Evolutionary conservation across 2,888 invertebrate genomes (phyloP).

Genomic region (Pediacus dermestoides): DNA sequence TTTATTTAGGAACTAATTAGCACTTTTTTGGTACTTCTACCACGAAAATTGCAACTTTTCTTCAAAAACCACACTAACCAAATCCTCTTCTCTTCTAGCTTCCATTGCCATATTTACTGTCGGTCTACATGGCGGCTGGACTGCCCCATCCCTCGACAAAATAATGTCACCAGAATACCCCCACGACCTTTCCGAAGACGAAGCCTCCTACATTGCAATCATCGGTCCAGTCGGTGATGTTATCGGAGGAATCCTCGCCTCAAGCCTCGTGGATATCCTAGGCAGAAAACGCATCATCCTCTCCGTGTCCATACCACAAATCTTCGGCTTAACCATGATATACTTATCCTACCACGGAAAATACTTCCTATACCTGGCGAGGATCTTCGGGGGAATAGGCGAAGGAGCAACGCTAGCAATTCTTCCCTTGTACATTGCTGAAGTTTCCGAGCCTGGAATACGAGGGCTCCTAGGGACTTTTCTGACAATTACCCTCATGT

Average conservation of each 20-base stretch:
- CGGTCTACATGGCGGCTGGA: constrained; percentile 30
- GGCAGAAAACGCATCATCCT: constrained; percentile 30
- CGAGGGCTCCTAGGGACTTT: constrained; percentile 30
- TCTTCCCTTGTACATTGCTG: constrained; percentile 34
- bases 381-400: constrained; percentile 24
- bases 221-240: constrained; percentile 30
- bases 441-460: constrained; percentile 32
- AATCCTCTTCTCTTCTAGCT: constrained; percentile 11
- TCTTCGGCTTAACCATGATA: constrained; percentile 23
- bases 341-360: constrained; percentile 19
- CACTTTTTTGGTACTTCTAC: too few species aligned
- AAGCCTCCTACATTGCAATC: constrained; percentile 32
- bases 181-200: constrained; percentile 27
- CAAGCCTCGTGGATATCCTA: constrained; percentile 25
- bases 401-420: constrained; percentile 26
- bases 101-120: constrained; percentile 20
- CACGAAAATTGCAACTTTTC: too few species aligned
- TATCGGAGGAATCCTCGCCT: constrained; percentile 25
- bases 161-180: constrained; percentile 28
- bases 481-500: constrained; percentile 11
- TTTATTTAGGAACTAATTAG: too few species aligned
- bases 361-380: constrained; percentile 22
- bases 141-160: constrained; percentile 30
- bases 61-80: too few species aligned
- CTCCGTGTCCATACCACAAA: constrained; percentile 24